phyloP scores from a whole-genome alignment of 2,113 vertebrate genomes.

The Eira barbara region DNA sequence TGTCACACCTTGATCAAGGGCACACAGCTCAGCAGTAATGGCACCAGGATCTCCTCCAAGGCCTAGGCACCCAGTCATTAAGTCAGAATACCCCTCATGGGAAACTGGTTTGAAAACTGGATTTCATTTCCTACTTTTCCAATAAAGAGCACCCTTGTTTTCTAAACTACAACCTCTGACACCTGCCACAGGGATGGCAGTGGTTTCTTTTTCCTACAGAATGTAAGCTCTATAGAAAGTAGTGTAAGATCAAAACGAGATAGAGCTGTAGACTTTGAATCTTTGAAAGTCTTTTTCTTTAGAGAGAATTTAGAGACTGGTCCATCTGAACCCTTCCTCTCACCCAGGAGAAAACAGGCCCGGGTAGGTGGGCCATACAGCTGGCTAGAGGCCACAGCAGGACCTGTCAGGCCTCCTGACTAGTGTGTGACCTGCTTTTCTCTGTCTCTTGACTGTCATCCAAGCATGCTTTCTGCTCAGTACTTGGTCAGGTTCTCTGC shows the following conservation, averaged over 20 bases:
- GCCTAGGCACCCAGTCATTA: not conserved
- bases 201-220: not conserved
- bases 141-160: not conserved
- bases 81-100: not conserved
- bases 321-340: not conserved
- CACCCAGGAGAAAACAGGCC: not conserved
- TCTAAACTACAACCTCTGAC: not conserved
- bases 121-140: not conserved
- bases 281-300: not conserved
- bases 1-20: not conserved
- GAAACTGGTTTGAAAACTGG: not conserved
- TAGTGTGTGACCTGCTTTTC: not conserved
- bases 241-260: not conserved
- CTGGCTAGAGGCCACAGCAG: not conserved
- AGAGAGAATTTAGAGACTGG: not conserved
- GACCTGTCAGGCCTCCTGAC: not conserved
- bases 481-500: not conserved
- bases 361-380: not conserved
- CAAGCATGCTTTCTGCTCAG: not conserved
- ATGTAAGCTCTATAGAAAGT: not conserved
- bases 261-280: not conserved
- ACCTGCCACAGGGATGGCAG: not conserved
- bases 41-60: not conserved
- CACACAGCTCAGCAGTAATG: rapidly evolving
- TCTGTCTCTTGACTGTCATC: not conserved